Percentiles rank a stretch among this genome's conserved stretches.
phyloP scores from a whole-genome alignment of 2,888 invertebrate species.

The Sminthurides aquaticus region DNA sequence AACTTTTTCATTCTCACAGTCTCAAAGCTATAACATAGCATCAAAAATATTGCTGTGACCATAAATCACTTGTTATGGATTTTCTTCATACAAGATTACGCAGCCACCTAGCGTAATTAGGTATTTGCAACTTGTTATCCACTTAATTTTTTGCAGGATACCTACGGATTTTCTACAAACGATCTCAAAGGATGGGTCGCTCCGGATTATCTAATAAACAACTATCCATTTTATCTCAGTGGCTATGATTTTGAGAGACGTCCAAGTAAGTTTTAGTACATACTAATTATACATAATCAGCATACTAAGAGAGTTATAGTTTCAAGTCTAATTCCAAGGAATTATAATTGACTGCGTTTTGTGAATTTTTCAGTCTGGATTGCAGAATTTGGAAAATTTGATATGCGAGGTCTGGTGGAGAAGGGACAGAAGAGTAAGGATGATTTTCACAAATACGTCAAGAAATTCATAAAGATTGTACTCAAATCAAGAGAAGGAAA shows the following conservation, averaged over 20 bases:
- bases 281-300: not conserved
- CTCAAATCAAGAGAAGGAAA: not conserved
- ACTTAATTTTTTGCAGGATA: too few species aligned
- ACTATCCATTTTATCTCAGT: not conserved
- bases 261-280: not conserved
- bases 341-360: not conserved
- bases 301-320: too few species aligned
- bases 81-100: too few species aligned
- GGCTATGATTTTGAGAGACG: not conserved
- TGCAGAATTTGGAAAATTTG: not conserved
- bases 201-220: not conserved
- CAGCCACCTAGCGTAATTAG: too few species aligned
- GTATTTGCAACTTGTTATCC: too few species aligned
- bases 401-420: not conserved
- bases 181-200: too few species aligned
- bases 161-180: too few species aligned
- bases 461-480: not conserved
- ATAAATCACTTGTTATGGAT: too few species aligned
- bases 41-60: too few species aligned
- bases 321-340: not conserved
- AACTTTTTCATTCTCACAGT: too few species aligned
- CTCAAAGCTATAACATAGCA: too few species aligned
- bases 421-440: not conserved
- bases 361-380: not conserved
- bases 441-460: not conserved